Evolutionary conservation across 2,888 invertebrate species (phyloP), one percentile per base, ranked within the genome.

Genomic region (Blastobasis lacticolella): DNA sequence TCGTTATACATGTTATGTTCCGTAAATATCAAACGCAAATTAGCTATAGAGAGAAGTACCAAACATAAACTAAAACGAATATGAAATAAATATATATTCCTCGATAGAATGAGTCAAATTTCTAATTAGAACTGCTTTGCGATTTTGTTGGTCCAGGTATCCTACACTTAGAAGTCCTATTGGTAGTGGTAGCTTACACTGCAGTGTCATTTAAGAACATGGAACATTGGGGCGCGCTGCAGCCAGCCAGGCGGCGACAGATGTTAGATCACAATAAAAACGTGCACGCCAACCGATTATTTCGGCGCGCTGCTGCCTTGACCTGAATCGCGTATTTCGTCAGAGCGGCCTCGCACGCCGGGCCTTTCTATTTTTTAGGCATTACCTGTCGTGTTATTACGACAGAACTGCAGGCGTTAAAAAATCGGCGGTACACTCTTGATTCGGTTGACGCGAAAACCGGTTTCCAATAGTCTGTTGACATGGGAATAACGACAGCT

Each of bases 331-430:
- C 81, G 78, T 82, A 78, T 87, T 87, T 87, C 87, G 78, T 83
- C 87, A 87, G 81, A 84, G 74, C 84, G 87, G 80, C 87, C 85
- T 87, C 85, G 86, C 78, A 82, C 84, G 83, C 84, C 84, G 83
- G 87, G 86, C 88, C 88, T 87, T 89, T 85, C 84, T 88, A 88
- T 87, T 87, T 88, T 88, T 88, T 88, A 86, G 85, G 85, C 78
- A 86, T 86, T 86, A 87, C 87, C 85, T 87, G 86, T 86, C 82
- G 80, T 84, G 85, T 87, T 84, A 87, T 86, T 85, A 86, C 87
- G 81, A 84, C 83, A 81, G 75, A 74, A 78, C 75, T 78, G 77
- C 74, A 73, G 78, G 74, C 69, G 72, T 23, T 23, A 23, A 23
- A 23, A 23, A 23, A 23, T 73, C 69, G 63, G 69, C 71, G 72